Evolutionary conservation across 2,113 vertebrate species (phyloP), one percentile per base, ranked within the genome.

Genomic region (Melanotaenia duboulayi): DNA sequence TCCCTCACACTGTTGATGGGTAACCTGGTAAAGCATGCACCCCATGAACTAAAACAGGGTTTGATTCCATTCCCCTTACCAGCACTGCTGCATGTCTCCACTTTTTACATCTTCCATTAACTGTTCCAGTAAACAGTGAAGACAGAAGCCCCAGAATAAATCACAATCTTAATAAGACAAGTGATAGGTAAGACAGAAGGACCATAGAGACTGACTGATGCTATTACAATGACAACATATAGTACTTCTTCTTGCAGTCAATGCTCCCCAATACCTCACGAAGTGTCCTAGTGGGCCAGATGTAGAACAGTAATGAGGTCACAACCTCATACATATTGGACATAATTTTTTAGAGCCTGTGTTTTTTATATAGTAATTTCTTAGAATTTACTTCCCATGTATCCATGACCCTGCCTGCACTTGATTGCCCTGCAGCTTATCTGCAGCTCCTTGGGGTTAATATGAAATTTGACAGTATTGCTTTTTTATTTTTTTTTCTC

Each of bases 301-400:
- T 74, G 78, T 82, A 13, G 11, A 76, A 60, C 55, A 71, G 72
- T 84, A 82, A 83, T 86, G 82, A 91, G 85, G 85, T 88, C 82
- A 65, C 65, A 74, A 80, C 78, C 87, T 83, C 56, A 76, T 86
- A 54, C 66, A 85, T 85, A 81, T 44, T 78, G 71, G 66, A 59
- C 49, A 57, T 81, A 59, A 69, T 76, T 64, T 63, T 60, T 68
- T 74, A 67, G 65, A 49, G 74, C 19, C 11, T 59, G 46, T 66
- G 20, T 42, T 79, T 65, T 75, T 66, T 16, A 65, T 74, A 73
- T 75, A 70, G 67, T 76, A 64, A 71, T 75, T 59, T 79, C 55
- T 58, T 25, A 55, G 56, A 52, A 65, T 78, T 57, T 68, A 42
- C 69, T 50, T 61, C n/a, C 61, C 24, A 11, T 35, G 11, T 24